Evolutionary conservation across 2,888 invertebrate genomes (phyloP).

Genomic region (Xylota sylvarum): DNA sequence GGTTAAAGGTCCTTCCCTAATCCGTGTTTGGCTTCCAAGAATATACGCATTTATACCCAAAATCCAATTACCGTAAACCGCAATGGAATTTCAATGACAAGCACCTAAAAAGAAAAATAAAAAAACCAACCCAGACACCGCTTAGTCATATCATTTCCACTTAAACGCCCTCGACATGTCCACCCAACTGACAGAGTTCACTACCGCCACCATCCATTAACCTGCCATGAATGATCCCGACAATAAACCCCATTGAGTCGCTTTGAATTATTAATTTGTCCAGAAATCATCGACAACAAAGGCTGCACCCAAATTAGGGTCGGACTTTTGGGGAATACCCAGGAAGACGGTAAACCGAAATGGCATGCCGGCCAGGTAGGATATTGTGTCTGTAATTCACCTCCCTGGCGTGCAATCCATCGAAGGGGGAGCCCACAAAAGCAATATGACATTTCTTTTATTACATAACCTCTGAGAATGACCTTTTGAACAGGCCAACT

Average conservation of each 20-base stretch:
- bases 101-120: background rate
- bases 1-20: no score
- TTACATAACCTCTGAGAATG: conserved; percentile 24
- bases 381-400: background rate
- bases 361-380: conserved; percentile 16
- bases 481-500: conserved; percentile 16
- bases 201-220: conserved; percentile 13
- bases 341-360: background rate
- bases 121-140: background rate
- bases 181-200: conserved; percentile 6
- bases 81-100: conserved; percentile 1
- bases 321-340: conserved; percentile 11
- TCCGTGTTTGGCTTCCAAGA: background rate
- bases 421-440: background rate
- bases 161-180: background rate
- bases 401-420: background rate
- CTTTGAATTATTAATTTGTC: conserved; percentile 48
- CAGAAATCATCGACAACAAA: conserved; percentile 32
- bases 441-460: conserved; percentile 4
- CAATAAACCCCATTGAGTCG: conserved; percentile 17
- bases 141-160: conserved; percentile 11
- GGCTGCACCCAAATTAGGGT: conserved; percentile 34
- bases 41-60: background rate
- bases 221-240: conserved; percentile 10
- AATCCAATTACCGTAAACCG: conserved; percentile 4